Evolutionary conservation across 2,888 invertebrate species (phyloP), one percentile per base, ranked within the genome.

Genomic region (Thymelicus acteon): DNA sequence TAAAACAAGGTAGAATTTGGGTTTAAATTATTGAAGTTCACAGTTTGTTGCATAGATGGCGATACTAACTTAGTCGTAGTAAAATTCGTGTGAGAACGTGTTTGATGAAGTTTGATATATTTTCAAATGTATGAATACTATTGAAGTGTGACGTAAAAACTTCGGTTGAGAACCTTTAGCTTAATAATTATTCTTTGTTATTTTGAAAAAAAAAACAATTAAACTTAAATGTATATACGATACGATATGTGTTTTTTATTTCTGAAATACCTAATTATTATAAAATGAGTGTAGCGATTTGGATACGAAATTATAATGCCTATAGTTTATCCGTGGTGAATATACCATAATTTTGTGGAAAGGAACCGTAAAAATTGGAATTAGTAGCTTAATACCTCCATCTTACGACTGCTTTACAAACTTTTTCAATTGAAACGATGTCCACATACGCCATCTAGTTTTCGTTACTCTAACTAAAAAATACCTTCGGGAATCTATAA

Each of bases 131-230:
- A 49, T 67, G 49, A 67, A 49, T 40, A 54, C 40, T 52, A 12
- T 57, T 69, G 57, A 62, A 15, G 57, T 57, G 68, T 54, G 47
- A 61, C 15, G 24, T 86, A 85, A 86, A 83, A 75, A 81, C 86
- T 83, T 90, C 83, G 90, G 90, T 92, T 92, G 82, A 85, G 81
- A 91, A 92, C 91, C 89, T 89, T 79, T 90, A 92, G 90, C 89
- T 90, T 88, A 84, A 83, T 88, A 83, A 83, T 71, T 82, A 86
- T 85, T 91, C 86, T 90, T 91, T 91, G 90, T 92, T 93, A 92
- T 89, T 88, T 91, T 90, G 86, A 87, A 79, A 86, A 88, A 87
- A 81, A 84, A 86, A n/a, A n/a, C n/a, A n/a, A 89, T 88, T 89
- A 91, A 91, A 91, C 79, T 85, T 89, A 88, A 90, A 87, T 92